phyloP scores from a whole-genome alignment of 2,888 invertebrate species.

The Erynnis tages region DNA sequence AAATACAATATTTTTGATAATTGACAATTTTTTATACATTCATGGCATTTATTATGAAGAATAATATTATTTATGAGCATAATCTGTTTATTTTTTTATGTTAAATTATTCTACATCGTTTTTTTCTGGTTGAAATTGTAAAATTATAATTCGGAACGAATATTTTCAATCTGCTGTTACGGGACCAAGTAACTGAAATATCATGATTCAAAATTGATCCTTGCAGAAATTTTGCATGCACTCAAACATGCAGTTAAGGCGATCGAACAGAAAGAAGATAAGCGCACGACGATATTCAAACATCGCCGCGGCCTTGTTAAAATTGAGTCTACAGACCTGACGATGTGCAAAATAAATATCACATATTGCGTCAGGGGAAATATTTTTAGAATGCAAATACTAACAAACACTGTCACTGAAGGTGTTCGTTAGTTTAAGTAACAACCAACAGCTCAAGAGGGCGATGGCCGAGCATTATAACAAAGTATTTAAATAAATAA shows the following conservation, averaged over 20 bases:
- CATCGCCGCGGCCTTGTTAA: conserved; percentile 20
- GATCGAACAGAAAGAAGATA: conserved; percentile 1
- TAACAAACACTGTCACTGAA: conserved; percentile 6
- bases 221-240: no score
- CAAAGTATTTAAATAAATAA: not conserved
- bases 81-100: no score
- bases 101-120: no score
- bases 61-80: no score
- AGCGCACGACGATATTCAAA: conserved; percentile 8
- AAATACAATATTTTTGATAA: no score
- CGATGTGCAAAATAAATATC: conserved; percentile 19
- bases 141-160: no score
- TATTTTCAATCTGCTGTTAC: no score
- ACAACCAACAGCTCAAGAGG: not conserved
- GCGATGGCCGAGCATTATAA: not conserved
- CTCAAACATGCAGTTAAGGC: not conserved
- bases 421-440: conserved; percentile 2
- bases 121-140: no score
- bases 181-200: no score
- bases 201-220: no score
- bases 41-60: no score
- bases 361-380: conserved; percentile 19
- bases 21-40: no score
- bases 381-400: conserved; percentile 18
- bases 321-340: conserved; percentile 14